These are phyloP conservation scores for Amblyteles armatorius DNA, from an alignment of 2,888 invertebrate genomes.

Conservation along the genomic window DNA sequence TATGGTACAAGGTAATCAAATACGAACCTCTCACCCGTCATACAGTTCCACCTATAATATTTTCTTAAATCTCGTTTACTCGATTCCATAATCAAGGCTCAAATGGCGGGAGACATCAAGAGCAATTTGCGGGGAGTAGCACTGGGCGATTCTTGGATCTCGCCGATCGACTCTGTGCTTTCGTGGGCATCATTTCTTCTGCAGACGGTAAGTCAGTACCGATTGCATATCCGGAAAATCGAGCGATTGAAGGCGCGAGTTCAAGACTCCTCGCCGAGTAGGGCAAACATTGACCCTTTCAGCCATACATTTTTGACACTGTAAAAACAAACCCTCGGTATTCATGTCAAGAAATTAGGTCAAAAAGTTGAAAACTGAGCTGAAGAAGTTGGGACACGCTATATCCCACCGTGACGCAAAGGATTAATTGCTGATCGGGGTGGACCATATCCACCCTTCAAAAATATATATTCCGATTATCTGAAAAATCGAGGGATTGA, in stretches of 20 bases:
- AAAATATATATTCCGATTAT: background rate
- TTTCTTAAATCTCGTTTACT: background rate
- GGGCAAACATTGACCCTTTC: too few relatives aligned
- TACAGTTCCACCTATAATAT: background rate
- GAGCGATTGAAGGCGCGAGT: background rate
- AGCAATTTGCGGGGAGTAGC: conserved; percentile 92
- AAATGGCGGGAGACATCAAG: conserved; percentile 87
- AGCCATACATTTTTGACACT: too few relatives aligned
- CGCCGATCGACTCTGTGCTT: conserved; percentile 93
- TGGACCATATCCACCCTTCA: too few relatives aligned
- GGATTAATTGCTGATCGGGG: too few relatives aligned
- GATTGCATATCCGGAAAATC: background rate
- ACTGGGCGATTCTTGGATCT: conserved; percentile 96
- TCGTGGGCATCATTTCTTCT: conserved; percentile 94
- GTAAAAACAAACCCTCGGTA: too few relatives aligned
- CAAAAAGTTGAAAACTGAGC: too few relatives aligned
- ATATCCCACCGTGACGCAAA: too few relatives aligned
- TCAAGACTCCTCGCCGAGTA: background rate
- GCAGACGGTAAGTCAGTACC: conserved; percentile 44
- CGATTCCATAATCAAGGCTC: conserved; percentile 85
- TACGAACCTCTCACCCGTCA: background rate
- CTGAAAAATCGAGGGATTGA: background rate
- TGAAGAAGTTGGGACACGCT: too few relatives aligned
- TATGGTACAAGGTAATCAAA: conserved; percentile 85
- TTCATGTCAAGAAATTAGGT: too few relatives aligned